Evolutionary conservation across 2,113 vertebrate species (phyloP), one percentile per base, ranked within the genome.

Genomic region (Paramisgurnus dabryanus): DNA sequence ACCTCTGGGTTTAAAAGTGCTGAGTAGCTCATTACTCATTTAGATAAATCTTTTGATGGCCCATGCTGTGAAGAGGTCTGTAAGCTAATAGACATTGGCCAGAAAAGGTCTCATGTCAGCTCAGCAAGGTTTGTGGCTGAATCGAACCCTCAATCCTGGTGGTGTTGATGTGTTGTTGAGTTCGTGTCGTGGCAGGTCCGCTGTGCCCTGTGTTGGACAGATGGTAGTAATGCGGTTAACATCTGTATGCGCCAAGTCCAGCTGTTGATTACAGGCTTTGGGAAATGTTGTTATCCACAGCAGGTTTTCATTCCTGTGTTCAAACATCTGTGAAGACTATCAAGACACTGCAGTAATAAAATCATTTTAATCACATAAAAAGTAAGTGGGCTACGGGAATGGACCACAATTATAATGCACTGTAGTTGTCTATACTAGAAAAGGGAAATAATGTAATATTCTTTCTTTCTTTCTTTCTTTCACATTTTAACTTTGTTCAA

Each of bases 21-120:
- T 68, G 85, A 83, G 76, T 80, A 86, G 78, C 79, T 87, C 88
- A 90, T 89, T 87, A 90, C 90, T 91, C 89, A 91, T 82, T 61
- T 55, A 76, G 78, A 81, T 85, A 74, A 83, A 85, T 84, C 67
- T 80, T 5, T 13, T 80, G 87, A 88, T 84, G 68, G 80, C 86
- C 76, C 76, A 22, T 80, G 53, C 34, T 1, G 34, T 27, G 78
- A 73, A 79, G 79, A 61, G 43, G 50, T 64, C 6, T 4, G 17
- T 73, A 67, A 81, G 60, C 79, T 70, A 74, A 83, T 17, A 13
- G 58, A 64, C 18, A 27, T 8, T 57, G 53, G 49, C 15, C 40
- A 17, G 39, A 66, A 64, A 39, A 64, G 78, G 68, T 65, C 49
- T 70, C 34, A 40, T 70, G 77, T 34, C 17, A 49, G 9, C 67